Evolutionary conservation across 2,797 vertebrate genomes (phyloP).

Genomic region (Alosa sapidissima): DNA sequence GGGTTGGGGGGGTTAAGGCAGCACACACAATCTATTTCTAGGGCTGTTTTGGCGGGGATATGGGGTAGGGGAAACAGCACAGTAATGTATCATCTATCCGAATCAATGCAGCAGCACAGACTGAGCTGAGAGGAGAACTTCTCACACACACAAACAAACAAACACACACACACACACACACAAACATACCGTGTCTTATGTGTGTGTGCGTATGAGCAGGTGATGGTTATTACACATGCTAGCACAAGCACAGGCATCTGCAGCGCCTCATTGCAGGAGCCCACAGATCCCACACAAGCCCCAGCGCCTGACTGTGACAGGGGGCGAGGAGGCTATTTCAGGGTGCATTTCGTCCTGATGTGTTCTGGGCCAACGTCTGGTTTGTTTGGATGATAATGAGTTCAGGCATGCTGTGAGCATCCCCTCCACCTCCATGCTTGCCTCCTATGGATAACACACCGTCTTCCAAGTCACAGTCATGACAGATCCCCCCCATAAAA

Average conservation of each 20-base stretch:
- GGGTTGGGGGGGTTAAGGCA: neutral
- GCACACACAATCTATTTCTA: neutral
- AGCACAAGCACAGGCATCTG: neutral
- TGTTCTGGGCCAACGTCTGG: constrained; percentile 1
- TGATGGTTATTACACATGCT: neutral
- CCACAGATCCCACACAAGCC: neutral
- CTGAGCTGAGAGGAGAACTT: neutral
- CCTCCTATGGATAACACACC: neutral
- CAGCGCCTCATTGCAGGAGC: constrained; percentile 22
- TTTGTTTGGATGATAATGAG: neutral
- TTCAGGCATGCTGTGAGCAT: neutral
- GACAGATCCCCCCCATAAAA: neutral
- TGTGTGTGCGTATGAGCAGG: neutral
- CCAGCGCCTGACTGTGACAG: neutral
- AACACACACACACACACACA: neutral
- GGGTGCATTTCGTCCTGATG: constrained; percentile 57
- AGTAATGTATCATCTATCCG: neutral
- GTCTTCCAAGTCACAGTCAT: neutral
- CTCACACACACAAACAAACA: neutral
- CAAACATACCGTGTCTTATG: neutral
- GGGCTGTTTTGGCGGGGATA: neutral
- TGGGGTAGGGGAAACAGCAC: neutral
- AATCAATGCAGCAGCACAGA: neutral
- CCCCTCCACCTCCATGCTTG: no score
- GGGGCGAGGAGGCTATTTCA: constrained; percentile 58